Base-by-base conservation (phyloP, 1,140 invertebrate species). In the Leptopilina clavipes region DNA sequence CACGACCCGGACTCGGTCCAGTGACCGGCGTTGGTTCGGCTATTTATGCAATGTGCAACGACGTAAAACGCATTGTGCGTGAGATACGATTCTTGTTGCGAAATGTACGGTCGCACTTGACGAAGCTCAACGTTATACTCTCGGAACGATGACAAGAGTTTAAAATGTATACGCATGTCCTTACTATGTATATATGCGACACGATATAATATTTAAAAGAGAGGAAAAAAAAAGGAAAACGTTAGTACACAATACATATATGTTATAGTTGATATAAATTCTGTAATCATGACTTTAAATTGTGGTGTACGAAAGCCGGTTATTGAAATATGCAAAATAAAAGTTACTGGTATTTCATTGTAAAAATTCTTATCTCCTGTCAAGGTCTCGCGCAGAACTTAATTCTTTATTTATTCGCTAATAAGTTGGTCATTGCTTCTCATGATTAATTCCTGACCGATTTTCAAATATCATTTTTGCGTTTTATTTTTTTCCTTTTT, bases 51-150 rank as follows among this genome's bases (percentile, higher is more conserved):
- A 72, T 76, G 70, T 54, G 75, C 71, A 76, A 76, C 72, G 25
- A 52, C 74, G 75, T 76, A 72, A 79, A 79, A 81, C 71, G 72
- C 77, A 75, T 81, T 72, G 77, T 75, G 74, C 74, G 59, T 70
- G 74, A 70, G 74, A 70, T 75, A 75, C 74, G 59, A 65, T 75
- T 75, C 74, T 75, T 48, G 43, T 76, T 76, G 75, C 75, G 70
- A 76, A 71, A 76, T 76, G 74, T 40, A 70, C 59, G 22, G 48
- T 75, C 43, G 74, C 74, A 75, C 74, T 75, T 75, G 40, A 75
- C 74, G 59, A 65, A 65, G 59, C 25, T 65, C 5, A 52, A 52
- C 14, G 59, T 12, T 70, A 54, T 31, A 31, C 25, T 31, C 25
- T 19, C 70, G 17, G 43, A 73, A 73, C 72, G 52, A 73, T 73